Evolutionary conservation across 2,113 vertebrate genomes (phyloP).

Genomic region (Columba janthina): DNA sequence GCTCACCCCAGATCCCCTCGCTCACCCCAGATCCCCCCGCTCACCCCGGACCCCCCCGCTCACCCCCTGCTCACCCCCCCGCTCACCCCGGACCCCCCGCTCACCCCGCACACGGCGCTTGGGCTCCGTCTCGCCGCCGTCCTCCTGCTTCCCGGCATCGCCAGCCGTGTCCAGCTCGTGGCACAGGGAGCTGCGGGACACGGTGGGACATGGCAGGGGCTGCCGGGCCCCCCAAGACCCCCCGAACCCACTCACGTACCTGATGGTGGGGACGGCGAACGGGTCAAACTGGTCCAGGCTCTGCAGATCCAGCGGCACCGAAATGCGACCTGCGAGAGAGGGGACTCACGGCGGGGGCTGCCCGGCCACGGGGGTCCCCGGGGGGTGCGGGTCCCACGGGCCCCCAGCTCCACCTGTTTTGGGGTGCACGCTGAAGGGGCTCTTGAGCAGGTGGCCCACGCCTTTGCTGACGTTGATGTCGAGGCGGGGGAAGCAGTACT

Average conservation of each 20-base stretch:
- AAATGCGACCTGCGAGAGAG: slow-evolving; percentile 82
- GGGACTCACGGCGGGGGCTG: rapidly evolving
- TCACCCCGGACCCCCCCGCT: not conserved
- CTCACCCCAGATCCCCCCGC: too few species aligned
- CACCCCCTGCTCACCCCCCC: slow-evolving; percentile 57
- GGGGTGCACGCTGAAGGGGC: slow-evolving; percentile 96
- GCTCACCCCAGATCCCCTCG: slow-evolving; percentile 73
- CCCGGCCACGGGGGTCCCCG: rapidly evolving
- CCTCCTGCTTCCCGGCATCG: slow-evolving; percentile 71
- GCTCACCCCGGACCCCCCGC: slow-evolving; percentile 73
- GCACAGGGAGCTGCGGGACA: slow-evolving; percentile 79
- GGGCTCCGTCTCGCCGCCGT: slow-evolving; percentile 66
- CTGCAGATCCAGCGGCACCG: slow-evolving; percentile 90
- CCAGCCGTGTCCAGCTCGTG: slow-evolving; percentile 82
- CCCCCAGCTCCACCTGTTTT: slow-evolving; percentile 82
- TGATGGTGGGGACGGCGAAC: slow-evolving; percentile 92
- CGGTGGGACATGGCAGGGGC: too few species aligned
- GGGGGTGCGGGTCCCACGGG: rapidly evolving
- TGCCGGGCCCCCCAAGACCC: rapidly evolving
- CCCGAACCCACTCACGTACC: slow-evolving; percentile 14
- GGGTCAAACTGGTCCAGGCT: slow-evolving; percentile 90
- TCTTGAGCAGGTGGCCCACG: slow-evolving; percentile 93
- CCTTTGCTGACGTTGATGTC: slow-evolving; percentile 96
- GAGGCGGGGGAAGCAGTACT: slow-evolving; percentile 95
- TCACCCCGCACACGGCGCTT: slow-evolving; percentile 82